Conservation (phyloP, 2,113 vertebrate genomes). For the Prionailurus viverrinus region DNA sequence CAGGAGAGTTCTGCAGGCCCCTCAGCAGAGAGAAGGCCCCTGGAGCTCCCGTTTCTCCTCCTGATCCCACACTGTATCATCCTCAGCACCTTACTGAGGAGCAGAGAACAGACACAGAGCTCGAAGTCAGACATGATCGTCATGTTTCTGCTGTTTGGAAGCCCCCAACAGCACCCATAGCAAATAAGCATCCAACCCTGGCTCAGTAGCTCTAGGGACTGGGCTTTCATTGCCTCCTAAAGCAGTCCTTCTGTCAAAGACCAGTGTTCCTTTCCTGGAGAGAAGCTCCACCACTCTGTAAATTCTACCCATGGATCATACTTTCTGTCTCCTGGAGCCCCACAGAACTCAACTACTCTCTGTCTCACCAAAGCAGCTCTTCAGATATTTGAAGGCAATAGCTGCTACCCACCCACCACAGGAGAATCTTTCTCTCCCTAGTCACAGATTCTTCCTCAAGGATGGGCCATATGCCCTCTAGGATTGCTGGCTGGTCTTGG, state of each 20-base stretch:
- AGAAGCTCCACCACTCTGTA: not conserved
- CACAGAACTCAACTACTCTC: not conserved
- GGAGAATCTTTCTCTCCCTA: not conserved
- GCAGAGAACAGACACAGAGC: not conserved
- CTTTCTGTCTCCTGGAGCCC: not conserved
- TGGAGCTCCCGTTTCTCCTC: not conserved
- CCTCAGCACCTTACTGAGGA: not conserved
- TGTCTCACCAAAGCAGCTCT: not conserved
- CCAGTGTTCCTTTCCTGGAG: not conserved
- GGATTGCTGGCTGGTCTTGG: too few relatives aligned
- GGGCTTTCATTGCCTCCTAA: not conserved
- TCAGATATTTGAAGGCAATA: not conserved
- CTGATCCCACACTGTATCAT: rapidly evolving
- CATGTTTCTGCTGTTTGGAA: not conserved
- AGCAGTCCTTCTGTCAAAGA: rapidly evolving
- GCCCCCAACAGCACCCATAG: not conserved
- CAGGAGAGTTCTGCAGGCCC: not conserved
- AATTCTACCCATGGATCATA: not conserved
- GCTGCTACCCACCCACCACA: rapidly evolving
- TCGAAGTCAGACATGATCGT: rapidly evolving
- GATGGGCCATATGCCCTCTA: not conserved
- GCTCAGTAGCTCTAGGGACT: not conserved
- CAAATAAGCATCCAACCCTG: not conserved
- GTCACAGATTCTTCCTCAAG: not conserved
- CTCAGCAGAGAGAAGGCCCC: not conserved